Conservation (phyloP, 37 sponge, comb jelly and placozoan genomes). For the Beroe ovata region DNA sequence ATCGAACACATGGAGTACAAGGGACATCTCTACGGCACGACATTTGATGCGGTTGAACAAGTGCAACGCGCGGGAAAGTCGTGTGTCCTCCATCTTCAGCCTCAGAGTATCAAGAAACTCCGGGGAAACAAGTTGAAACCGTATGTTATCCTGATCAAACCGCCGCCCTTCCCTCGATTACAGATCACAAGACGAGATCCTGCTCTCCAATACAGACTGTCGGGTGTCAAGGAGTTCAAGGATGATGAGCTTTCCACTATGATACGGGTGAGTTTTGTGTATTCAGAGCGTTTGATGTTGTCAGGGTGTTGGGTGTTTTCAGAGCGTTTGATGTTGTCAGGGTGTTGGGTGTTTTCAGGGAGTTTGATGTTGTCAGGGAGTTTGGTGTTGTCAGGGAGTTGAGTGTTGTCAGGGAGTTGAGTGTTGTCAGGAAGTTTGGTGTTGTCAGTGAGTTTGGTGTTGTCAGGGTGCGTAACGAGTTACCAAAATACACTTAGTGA, state of each 20-base stretch:
- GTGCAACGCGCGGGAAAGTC: conserved; percentile 30
- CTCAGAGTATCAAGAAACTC: conserved; percentile 5
- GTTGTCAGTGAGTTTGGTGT: too few relatives aligned
- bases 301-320: too few relatives aligned
- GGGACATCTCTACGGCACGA: conserved; percentile 54
- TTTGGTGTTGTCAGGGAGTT: too few relatives aligned
- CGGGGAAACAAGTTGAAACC: conserved; percentile 54
- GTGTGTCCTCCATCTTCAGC: conserved; percentile 52
- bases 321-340: too few relatives aligned
- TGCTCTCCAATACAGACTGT: conserved; percentile 16
- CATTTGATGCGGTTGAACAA: conserved; percentile 60
- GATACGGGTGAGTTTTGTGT: conserved; percentile 26
- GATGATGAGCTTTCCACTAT: conserved; percentile 38
- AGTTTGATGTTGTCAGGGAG: too few relatives aligned
- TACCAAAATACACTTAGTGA: too few relatives aligned
- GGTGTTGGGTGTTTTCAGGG: too few relatives aligned
- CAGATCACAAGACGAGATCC: conserved; percentile 23
- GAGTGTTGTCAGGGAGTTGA: too few relatives aligned
- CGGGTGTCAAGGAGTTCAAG: conserved; percentile 61
- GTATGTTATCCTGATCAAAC: conserved; percentile 34
- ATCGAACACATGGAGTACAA: conserved; percentile 66
- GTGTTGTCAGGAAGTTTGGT: too few relatives aligned
- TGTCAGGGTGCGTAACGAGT: too few relatives aligned
- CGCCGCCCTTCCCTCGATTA: conserved; percentile 39
- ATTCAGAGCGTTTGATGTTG: too few relatives aligned